phyloP scores from a whole-genome alignment of 1,140 invertebrate species.

The Drosophila auraria region DNA sequence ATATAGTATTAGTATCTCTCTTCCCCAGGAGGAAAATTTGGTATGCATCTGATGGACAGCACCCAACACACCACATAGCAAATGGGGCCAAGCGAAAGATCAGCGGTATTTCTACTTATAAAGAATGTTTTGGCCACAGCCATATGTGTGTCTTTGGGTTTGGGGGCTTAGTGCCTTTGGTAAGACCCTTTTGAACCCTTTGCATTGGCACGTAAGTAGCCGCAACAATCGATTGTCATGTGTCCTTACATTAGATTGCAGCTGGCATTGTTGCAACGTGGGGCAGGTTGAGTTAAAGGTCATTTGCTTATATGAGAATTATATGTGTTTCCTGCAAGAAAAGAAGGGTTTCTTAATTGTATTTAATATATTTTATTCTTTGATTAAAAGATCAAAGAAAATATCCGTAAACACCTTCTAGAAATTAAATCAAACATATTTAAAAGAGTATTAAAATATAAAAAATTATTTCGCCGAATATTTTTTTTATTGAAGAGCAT shows the following conservation, averaged over 20 bases:
- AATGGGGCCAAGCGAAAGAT: constrained; percentile 71
- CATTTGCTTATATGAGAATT: too few species aligned
- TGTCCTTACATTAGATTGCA: constrained; percentile 48
- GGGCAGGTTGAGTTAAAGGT: background rate
- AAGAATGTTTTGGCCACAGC: background rate
- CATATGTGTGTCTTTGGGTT: constrained; percentile 27
- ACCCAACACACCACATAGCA: constrained; percentile 56
- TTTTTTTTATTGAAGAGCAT: constrained; percentile 38
- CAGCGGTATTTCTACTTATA: constrained; percentile 44
- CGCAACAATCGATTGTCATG: constrained; percentile 77
- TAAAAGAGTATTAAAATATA: too few species aligned
- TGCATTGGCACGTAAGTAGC: constrained; percentile 76
- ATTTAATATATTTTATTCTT: background rate
- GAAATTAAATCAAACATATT: background rate
- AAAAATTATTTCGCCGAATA: background rate
- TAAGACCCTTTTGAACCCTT: constrained; percentile 71
- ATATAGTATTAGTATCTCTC: constrained; percentile 39
- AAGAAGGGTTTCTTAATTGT: too few species aligned
- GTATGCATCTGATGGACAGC: constrained; percentile 82
- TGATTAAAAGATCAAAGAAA: accelerated
- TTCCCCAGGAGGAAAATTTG: constrained; percentile 55
- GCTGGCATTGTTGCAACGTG: constrained; percentile 18
- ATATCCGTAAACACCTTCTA: background rate
- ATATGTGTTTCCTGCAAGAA: too few species aligned
- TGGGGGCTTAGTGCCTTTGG: constrained; percentile 24